These are phyloP conservation scores for Myiozetetes cayanensis DNA, from an alignment of 2,113 vertebrate species.

Conservation along the genomic window DNA sequence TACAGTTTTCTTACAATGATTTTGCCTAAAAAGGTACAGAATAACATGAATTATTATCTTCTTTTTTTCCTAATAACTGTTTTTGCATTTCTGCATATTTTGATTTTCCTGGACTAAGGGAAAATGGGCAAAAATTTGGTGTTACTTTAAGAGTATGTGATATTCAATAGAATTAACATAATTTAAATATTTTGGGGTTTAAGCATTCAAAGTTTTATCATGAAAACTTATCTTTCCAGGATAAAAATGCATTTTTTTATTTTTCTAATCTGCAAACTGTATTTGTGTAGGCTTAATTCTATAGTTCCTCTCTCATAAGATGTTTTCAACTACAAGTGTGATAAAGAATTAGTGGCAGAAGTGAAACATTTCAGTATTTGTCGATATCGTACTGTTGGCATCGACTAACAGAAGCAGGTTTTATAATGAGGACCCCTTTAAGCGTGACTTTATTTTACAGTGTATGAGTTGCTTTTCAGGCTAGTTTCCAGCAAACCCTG, in stretches of 20 bases:
- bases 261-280: background rate
- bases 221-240: background rate
- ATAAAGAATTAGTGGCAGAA: background rate
- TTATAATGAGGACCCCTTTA: background rate
- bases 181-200: background rate
- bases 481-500: background rate
- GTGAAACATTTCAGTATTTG: background rate
- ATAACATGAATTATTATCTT: background rate
- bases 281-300: background rate
- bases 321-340: background rate
- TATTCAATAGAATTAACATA: background rate
- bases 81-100: background rate
- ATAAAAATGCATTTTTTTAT: background rate
- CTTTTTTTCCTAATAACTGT: background rate
- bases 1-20: background rate
- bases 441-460: background rate
- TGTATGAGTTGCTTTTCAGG: background rate
- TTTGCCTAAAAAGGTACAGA: background rate
- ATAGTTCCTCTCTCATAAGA: background rate
- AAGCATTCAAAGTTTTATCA: background rate
- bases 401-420: background rate
- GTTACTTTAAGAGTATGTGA: background rate
- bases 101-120: background rate
- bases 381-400: background rate
- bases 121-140: background rate